phyloP scores from a whole-genome alignment of 2,797 vertebrate species.

The Parambassis ranga region DNA sequence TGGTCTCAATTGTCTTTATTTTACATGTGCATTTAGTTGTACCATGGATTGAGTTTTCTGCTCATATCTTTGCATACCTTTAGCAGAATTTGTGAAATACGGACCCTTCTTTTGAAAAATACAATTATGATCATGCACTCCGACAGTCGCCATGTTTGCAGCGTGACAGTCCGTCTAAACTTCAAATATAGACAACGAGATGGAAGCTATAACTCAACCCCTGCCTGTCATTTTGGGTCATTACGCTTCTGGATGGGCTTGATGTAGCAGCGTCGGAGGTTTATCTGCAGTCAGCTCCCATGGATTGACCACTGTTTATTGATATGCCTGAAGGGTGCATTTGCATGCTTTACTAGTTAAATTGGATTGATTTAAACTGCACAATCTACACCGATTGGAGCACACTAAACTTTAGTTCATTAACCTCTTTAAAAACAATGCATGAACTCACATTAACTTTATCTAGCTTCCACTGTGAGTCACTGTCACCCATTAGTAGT shows the following conservation, averaged over 20 bases:
- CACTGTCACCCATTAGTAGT: conserved; percentile 37
- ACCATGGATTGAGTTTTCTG: too few species aligned
- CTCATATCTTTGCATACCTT: too few species aligned
- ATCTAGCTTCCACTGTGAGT: conserved; percentile 18
- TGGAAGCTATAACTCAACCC: too few species aligned
- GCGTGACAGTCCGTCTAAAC: too few species aligned
- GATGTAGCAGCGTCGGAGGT: too few species aligned
- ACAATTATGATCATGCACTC: too few species aligned
- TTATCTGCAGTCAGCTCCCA: not conserved
- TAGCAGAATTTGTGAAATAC: too few species aligned
- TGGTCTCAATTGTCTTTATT: conserved; percentile 21
- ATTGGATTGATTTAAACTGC: conserved; percentile 4
- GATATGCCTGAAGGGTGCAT: conserved; percentile 2
- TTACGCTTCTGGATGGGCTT: too few species aligned
- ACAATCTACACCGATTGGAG: not conserved
- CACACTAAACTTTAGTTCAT: conserved; percentile 37
- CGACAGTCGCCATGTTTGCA: too few species aligned
- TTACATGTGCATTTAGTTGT: conserved; percentile 12
- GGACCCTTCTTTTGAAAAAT: too few species aligned
- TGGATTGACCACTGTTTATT: conserved; percentile 3
- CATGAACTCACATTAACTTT: conserved; percentile 33
- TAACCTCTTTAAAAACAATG: conserved; percentile 37
- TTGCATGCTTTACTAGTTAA: conserved; percentile 19
- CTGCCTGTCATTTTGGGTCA: too few species aligned
- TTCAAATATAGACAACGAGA: too few species aligned